Percentiles rank a stretch among this genome's conserved stretches.
Conservation (phyloP, 2,113 vertebrate genomes). For the Irena cyanogastra region DNA sequence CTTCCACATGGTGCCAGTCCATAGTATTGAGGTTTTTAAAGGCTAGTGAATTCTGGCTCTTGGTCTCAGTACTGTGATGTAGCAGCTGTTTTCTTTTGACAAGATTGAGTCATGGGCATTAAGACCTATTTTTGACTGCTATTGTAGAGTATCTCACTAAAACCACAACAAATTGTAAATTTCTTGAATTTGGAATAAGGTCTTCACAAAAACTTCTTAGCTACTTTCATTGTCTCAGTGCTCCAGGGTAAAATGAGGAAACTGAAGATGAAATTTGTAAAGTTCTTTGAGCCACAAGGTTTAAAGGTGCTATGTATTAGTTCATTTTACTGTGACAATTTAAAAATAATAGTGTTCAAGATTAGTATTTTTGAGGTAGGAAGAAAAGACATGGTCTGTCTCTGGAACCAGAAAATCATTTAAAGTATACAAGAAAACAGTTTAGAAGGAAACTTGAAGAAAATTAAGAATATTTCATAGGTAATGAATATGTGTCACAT, state of each 20-base stretch:
- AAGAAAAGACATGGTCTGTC: neutral
- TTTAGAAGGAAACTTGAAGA: neutral
- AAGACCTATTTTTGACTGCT: neutral
- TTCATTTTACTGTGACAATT: neutral
- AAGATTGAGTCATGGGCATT: neutral
- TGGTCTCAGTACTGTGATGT: neutral
- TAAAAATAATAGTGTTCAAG: neutral
- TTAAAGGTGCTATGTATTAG: neutral
- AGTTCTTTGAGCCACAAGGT: neutral
- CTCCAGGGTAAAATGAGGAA: neutral
- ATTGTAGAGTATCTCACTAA: neutral
- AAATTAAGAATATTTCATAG: neutral
- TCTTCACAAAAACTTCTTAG: neutral
- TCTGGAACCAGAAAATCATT: neutral
- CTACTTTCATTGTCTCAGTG: neutral
- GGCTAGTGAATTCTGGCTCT: neutral
- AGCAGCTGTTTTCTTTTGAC: neutral
- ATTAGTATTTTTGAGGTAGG: neutral
- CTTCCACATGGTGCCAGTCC: neutral
- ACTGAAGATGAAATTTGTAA: neutral
- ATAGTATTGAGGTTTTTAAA: neutral
- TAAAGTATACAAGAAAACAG: neutral
- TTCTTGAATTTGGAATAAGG: neutral
- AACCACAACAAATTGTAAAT: neutral
- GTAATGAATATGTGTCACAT: neutral